Percentiles rank a stretch among this genome's conserved stretches.
These are phyloP conservation scores for Moxostoma hubbsi DNA, from an alignment of 2,797 vertebrate genomes.

Conservation along the genomic window DNA sequence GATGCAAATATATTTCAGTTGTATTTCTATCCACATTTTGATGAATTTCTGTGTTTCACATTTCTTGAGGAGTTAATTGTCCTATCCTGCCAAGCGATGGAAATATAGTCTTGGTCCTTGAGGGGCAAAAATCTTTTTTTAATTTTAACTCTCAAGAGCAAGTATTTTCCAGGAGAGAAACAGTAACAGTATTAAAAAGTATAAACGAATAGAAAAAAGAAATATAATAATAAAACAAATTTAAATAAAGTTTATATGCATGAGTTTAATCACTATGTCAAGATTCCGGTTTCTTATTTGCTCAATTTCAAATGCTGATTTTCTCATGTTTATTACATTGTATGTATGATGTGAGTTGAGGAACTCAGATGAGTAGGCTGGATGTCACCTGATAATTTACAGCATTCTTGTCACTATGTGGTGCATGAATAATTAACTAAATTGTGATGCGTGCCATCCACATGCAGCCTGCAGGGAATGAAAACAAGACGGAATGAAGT, in stretches of 20 bases:
- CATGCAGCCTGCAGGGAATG: conserved; percentile 66
- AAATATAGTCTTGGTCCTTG: too few species aligned
- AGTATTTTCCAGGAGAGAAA: too few species aligned
- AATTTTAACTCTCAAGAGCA: too few species aligned
- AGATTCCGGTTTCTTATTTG: background rate
- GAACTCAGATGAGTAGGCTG: conserved; percentile 5
- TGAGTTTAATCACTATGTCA: background rate
- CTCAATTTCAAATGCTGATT: background rate
- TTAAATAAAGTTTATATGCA: background rate
- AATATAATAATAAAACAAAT: background rate
- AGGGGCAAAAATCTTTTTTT: too few species aligned
- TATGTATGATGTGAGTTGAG: background rate
- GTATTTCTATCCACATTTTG: too few species aligned
- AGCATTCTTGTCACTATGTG: conserved; percentile 16
- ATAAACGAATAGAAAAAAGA: background rate
- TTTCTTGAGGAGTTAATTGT: too few species aligned
- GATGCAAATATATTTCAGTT: too few species aligned
- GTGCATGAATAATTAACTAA: conserved; percentile 48
- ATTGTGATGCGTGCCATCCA: conserved; percentile 49
- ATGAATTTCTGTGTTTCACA: too few species aligned
- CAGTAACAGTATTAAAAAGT: too few species aligned
- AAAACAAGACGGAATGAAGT: conserved; percentile 3
- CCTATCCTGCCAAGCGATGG: too few species aligned
- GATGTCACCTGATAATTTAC: conserved; percentile 13
- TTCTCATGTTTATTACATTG: background rate